These are phyloP conservation scores for Champsocephalus gunnari DNA, from an alignment of 2,797 vertebrate species.

Conservation along the genomic window DNA sequence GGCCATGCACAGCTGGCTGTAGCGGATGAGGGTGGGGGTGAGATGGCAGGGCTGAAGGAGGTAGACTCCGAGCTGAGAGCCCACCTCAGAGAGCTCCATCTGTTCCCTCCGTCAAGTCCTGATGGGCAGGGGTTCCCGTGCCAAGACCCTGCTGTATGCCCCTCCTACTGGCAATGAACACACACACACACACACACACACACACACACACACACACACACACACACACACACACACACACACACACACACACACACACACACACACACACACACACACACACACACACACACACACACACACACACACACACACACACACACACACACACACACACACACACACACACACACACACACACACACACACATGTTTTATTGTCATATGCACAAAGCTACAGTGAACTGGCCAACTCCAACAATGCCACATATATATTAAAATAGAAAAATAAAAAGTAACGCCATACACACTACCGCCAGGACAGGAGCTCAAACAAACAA, in stretches of 20 bases:
- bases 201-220: conserved; percentile 20
- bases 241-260: no score
- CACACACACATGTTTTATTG: no score
- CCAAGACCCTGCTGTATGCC: conserved; percentile 72
- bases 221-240: conserved; percentile 18
- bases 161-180: conserved; percentile 43
- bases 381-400: no score
- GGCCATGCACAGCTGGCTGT: conserved; percentile 70
- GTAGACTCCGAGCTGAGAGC: conserved; percentile 54
- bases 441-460: no score
- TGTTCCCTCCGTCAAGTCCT: conserved; percentile 76
- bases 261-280: no score
- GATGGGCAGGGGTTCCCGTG: conserved; percentile 69
- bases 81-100: conserved; percentile 81
- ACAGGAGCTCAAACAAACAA: neutral
- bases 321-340: no score
- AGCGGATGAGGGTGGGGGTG: conserved; percentile 40
- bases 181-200: conserved; percentile 7
- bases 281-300: no score
- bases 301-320: no score
- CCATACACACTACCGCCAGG: conserved; percentile 6
- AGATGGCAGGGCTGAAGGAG: conserved; percentile 25
- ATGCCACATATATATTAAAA: no score
- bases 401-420: no score
- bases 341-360: no score